Percentiles rank a stretch among this genome's conserved stretches.
These are phyloP conservation scores for Peromyscus leucopus DNA, from an alignment of 2,113 vertebrate genomes.

Conservation along the genomic window DNA sequence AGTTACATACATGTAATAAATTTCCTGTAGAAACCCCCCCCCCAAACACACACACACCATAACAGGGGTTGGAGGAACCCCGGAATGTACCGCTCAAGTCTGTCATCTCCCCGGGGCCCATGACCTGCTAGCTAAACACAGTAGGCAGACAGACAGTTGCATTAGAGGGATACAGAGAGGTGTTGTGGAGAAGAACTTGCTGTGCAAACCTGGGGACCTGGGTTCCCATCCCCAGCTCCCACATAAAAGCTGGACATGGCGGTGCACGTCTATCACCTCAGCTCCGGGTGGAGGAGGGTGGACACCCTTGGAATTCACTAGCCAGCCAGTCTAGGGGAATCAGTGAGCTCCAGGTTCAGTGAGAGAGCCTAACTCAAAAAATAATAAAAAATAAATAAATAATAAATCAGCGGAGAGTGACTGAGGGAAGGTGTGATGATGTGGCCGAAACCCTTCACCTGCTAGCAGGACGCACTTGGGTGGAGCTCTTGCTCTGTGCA, in stretches of 20 bases:
- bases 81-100: not conserved
- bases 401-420: rapidly evolving
- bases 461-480: not conserved
- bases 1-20: not conserved
- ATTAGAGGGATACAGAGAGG: not conserved
- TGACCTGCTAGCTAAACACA: not conserved
- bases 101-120: not conserved
- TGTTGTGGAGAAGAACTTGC: not conserved
- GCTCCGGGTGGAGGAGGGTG: no score
- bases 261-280: not conserved
- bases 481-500: not conserved
- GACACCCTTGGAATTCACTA: not conserved
- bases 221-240: not conserved
- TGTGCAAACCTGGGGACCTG: not conserved
- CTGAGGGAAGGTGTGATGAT: not conserved
- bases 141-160: not conserved
- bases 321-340: no score
- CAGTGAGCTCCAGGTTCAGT: not conserved
- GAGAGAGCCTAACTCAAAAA: no score
- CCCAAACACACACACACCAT: no score
- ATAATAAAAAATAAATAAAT: not conserved
- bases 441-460: not conserved
- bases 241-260: not conserved
- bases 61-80: no score
- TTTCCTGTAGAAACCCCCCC: not conserved